Conservation (phyloP, 2,113 vertebrate genomes). For the Eublepharis macularius region DNA sequence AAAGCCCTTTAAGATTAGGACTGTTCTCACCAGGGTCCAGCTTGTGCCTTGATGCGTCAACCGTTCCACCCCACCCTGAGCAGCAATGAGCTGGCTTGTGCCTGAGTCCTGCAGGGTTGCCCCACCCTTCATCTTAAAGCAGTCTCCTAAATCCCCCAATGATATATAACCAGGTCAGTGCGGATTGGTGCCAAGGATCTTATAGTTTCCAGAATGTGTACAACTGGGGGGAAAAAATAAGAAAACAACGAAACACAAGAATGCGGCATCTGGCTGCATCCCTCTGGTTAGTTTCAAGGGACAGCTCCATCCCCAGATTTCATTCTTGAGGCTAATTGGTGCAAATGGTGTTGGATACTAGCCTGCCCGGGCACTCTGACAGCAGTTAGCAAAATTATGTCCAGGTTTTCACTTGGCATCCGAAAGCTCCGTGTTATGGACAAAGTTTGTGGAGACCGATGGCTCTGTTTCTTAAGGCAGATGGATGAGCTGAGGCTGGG, state of each 20-base stretch:
- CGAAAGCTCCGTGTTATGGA: constrained; percentile 27
- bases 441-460: constrained; percentile 57
- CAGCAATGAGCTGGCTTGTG: background rate
- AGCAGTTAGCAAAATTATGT: constrained; percentile 64
- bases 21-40: background rate
- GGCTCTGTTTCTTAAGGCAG: constrained; percentile 51
- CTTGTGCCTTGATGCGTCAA: background rate
- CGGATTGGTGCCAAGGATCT: background rate
- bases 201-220: constrained; percentile 44
- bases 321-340: constrained; percentile 27
- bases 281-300: constrained; percentile 43
- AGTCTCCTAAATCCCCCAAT: background rate
- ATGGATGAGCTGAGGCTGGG: background rate
- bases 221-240: background rate
- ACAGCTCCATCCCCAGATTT: constrained; percentile 28
- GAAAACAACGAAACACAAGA: constrained; percentile 20
- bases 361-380: constrained; percentile 49
- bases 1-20: background rate
- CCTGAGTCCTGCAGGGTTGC: background rate
- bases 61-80: background rate
- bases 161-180: background rate
- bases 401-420: constrained; percentile 62
- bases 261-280: constrained; percentile 51
- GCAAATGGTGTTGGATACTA: background rate
- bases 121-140: background rate